Percentiles rank a stretch among this genome's conserved stretches.
Evolutionary conservation across 2,113 vertebrate genomes (phyloP).

Genomic region (Python bivittatus): DNA sequence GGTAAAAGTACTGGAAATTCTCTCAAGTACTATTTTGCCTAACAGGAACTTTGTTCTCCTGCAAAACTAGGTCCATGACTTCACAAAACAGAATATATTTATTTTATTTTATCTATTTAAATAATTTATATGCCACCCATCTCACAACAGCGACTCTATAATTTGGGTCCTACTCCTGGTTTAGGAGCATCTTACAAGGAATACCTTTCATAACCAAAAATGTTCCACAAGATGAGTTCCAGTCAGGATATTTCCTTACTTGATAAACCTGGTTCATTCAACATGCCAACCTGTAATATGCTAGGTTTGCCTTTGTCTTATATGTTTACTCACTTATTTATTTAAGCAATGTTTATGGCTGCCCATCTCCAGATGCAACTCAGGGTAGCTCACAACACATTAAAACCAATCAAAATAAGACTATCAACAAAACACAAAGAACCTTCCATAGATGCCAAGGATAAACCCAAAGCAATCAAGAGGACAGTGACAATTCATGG

Average conservation of each 20-base stretch:
- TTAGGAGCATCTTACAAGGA: not conserved
- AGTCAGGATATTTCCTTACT: not conserved
- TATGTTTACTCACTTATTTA: not conserved
- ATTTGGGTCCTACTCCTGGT: not conserved
- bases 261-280: not conserved
- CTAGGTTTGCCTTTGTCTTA: not conserved
- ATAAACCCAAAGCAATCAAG: not conserved
- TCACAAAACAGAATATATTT: not conserved
- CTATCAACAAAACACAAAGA: not conserved
- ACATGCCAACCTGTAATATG: not conserved
- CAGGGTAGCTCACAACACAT: not conserved
- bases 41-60: not conserved
- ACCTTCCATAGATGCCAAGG: not conserved
- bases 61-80: not conserved
- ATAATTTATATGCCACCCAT: not conserved
- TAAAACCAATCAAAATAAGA: not conserved
- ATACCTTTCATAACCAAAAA: not conserved
- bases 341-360: not conserved
- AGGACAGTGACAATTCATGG: not conserved
- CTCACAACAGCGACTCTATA: not conserved
- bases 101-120: not conserved
- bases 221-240: not conserved
- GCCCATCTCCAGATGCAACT: not conserved
- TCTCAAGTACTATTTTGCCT: not conserved
- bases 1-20: constrained; percentile 1